Evolutionary conservation across 2,797 vertebrate genomes (phyloP).

Genomic region (Acipenser oxyrinchus): DNA sequence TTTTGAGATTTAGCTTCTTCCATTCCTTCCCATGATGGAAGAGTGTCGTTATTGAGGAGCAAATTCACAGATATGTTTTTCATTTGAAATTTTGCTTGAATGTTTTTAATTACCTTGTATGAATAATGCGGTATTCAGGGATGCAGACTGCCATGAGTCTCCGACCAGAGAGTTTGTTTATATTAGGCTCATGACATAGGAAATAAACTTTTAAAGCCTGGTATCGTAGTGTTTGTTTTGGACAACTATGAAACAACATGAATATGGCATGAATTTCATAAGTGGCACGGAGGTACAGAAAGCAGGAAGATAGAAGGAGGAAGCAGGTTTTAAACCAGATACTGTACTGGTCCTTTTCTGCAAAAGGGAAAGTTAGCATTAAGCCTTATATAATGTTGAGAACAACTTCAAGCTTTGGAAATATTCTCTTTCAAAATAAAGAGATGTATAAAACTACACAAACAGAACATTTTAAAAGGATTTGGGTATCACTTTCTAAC

Average conservation of each 20-base stretch:
- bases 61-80: conserved; percentile 3
- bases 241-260: conserved; percentile 28
- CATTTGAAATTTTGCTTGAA: conserved; percentile 13
- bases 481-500: too few relatives aligned
- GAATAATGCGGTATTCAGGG: conserved; percentile 1
- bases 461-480: too few relatives aligned
- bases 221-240: conserved; percentile 5
- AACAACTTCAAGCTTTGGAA: not conserved
- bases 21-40: conserved; percentile 14
- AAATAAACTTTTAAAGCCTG: conserved; percentile 4
- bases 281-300: not conserved
- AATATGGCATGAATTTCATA: not conserved
- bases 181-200: conserved; percentile 10
- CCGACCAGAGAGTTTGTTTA: conserved; percentile 14
- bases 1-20: conserved; percentile 21
- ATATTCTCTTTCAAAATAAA: conserved; percentile 3
- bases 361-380: not conserved
- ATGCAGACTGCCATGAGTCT: conserved; percentile 8
- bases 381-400: not conserved
- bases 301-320: not conserved
- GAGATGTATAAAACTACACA: not conserved
- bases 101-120: not conserved
- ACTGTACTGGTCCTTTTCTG: not conserved
- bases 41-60: conserved; percentile 17
- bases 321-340: conserved; percentile 1